phyloP scores from a whole-genome alignment of 1,140 invertebrate species.

The Drosophila parvula region DNA sequence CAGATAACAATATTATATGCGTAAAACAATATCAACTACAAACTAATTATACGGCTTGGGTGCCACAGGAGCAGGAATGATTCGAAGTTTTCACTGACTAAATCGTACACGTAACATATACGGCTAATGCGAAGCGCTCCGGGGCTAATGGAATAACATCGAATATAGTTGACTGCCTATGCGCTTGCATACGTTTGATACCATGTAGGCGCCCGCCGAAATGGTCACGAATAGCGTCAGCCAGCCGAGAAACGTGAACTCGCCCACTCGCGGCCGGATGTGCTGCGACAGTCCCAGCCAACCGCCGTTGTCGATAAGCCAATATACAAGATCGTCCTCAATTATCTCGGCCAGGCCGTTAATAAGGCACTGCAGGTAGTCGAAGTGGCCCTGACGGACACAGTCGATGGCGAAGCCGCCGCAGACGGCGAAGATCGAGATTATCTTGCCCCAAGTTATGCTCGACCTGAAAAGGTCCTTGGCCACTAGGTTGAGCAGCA shows the following conservation, averaged over 20 bases:
- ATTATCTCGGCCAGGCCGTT: constrained; percentile 87
- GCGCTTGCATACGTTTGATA: constrained; percentile 74
- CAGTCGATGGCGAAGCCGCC: constrained; percentile 90
- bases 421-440: constrained; percentile 88
- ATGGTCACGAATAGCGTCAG: constrained; percentile 77
- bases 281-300: constrained; percentile 86
- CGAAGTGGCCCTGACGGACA: constrained; percentile 87
- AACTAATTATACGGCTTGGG: constrained; percentile 42
- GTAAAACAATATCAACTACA: constrained; percentile 59
- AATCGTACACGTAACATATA: constrained; percentile 24
- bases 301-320: constrained; percentile 89
- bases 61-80: constrained; percentile 66
- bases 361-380: constrained; percentile 87
- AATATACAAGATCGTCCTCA: constrained; percentile 88
- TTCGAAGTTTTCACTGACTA: constrained; percentile 65
- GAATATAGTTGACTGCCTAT: constrained; percentile 82
- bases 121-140: constrained; percentile 26
- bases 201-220: constrained; percentile 72
- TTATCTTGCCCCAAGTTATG: constrained; percentile 89
- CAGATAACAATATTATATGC: constrained; percentile 67
- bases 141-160: constrained; percentile 70
- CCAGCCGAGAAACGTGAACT: constrained; percentile 80
- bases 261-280: constrained; percentile 66
- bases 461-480: constrained; percentile 86
- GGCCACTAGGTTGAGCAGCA: constrained; percentile 86